Evolutionary conservation across 2,797 vertebrate genomes (phyloP).

Genomic region (Phataginus tricuspis): DNA sequence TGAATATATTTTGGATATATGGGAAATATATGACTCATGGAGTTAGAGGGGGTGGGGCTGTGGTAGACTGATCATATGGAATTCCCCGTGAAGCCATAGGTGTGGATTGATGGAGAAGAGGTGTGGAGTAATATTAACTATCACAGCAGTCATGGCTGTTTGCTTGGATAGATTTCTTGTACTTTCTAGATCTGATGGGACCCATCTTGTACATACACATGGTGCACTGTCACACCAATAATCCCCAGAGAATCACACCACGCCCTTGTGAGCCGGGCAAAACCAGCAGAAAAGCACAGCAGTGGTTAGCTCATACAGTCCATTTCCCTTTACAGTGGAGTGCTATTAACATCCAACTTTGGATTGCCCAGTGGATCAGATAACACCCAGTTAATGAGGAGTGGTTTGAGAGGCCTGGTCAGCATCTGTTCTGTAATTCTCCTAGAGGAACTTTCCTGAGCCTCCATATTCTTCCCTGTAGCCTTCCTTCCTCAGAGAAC

Average conservation of each 20-base stretch:
- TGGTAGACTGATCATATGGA: not conserved
- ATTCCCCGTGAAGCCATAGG: not conserved
- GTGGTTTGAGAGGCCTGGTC: not conserved
- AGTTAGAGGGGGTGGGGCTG: not conserved
- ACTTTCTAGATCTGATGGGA: not conserved
- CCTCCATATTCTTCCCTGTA: not conserved
- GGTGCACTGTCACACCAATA: not conserved
- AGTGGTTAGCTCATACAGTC: not conserved
- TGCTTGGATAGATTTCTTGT: not conserved
- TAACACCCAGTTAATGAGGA: not conserved
- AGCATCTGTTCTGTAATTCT: not conserved
- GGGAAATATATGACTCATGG: not conserved
- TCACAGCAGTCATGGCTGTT: not conserved
- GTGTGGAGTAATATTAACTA: accelerated
- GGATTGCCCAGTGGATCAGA: not conserved
- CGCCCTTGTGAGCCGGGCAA: not conserved
- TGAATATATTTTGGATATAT: not conserved
- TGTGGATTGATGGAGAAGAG: not conserved
- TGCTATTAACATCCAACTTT: not conserved
- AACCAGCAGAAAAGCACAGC: not conserved
- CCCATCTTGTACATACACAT: not conserved
- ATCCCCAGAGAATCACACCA: not conserved
- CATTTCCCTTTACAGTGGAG: not conserved
- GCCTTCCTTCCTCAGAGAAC: not conserved
- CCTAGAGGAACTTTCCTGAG: not conserved